Percentiles rank a stretch among this genome's conserved stretches.
Conservation (phyloP, 2,888 invertebrate species). For the Heliconius hortense region DNA sequence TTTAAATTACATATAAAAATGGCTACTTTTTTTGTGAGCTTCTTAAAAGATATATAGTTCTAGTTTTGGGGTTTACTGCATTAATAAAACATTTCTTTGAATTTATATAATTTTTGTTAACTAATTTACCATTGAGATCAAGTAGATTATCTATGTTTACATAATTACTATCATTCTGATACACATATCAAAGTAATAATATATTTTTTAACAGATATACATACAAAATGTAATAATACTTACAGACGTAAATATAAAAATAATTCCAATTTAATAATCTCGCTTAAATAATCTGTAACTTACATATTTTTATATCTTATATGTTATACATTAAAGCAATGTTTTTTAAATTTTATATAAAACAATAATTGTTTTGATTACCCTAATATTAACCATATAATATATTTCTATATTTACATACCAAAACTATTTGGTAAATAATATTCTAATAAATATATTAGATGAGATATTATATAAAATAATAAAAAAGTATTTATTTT, state of each 20-base stretch:
- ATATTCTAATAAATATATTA: constrained; percentile 3
- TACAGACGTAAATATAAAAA: constrained; percentile 67
- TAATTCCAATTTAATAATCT: constrained; percentile 72
- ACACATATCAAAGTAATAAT: constrained; percentile 38
- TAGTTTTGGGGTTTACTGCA: constrained; percentile 20
- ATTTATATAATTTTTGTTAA: constrained; percentile 46
- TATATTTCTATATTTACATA: constrained; percentile 25
- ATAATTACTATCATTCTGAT: constrained; percentile 42
- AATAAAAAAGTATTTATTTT: no score
- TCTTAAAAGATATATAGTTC: constrained; percentile 44
- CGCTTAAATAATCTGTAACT: constrained; percentile 65
- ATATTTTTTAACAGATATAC: constrained; percentile 38
- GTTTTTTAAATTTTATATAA: constrained; percentile 34
- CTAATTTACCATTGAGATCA: constrained; percentile 50
- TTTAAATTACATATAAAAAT: constrained; percentile 74
- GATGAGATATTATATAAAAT: no score
- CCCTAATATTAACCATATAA: constrained; percentile 32
- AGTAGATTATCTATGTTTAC: constrained; percentile 45
- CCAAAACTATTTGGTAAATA: not conserved
- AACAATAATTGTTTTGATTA: constrained; percentile 34
- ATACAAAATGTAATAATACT: constrained; percentile 47
- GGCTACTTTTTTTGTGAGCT: constrained; percentile 57
- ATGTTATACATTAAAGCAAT: constrained; percentile 45
- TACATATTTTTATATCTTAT: constrained; percentile 52
- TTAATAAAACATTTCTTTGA: constrained; percentile 27